Percentiles rank a stretch among this genome's conserved stretches.
Conservation (phyloP, 2,888 invertebrate genomes). For the Cantharis rustica region DNA sequence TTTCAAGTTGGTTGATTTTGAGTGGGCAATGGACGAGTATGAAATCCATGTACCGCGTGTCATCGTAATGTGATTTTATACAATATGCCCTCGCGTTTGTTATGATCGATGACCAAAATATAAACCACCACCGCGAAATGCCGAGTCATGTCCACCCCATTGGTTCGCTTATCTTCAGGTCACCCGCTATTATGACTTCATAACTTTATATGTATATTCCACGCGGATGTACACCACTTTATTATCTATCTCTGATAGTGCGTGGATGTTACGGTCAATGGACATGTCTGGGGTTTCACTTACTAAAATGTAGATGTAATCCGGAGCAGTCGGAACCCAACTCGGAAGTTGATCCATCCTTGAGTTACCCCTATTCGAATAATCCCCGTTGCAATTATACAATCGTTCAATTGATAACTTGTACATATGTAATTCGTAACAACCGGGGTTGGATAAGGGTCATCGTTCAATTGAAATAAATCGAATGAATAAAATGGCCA, state of each 20-base stretch:
- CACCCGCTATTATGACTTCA: constrained; percentile 37
- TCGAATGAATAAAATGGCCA: neutral
- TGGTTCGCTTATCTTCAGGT: constrained; percentile 43
- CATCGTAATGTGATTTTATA: constrained; percentile 29
- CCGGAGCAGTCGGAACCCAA: constrained; percentile 20
- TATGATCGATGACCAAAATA: constrained; percentile 31
- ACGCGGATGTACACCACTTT: constrained; percentile 27
- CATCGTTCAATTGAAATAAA: constrained; percentile 11
- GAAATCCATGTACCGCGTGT: constrained; percentile 19
- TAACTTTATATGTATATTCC: constrained; percentile 29
- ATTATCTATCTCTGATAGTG: constrained; percentile 31
- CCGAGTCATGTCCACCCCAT: constrained; percentile 52
- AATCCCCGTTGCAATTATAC: constrained; percentile 27
- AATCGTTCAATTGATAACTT: constrained; percentile 26
- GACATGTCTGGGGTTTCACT: constrained; percentile 18
- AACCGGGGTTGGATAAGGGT: constrained; percentile 12
- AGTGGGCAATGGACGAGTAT: constrained; percentile 27
- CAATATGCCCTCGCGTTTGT: constrained; percentile 28
- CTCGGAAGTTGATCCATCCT: constrained; percentile 25
- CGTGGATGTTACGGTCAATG: constrained; percentile 31
- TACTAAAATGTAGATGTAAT: constrained; percentile 20
- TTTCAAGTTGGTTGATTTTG: constrained; percentile 32
- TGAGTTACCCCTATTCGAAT: constrained; percentile 6
- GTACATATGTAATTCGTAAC: constrained; percentile 30
- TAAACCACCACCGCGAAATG: constrained; percentile 35